Evolutionary conservation across 2,113 vertebrate genomes (phyloP), one percentile per base, ranked within the genome.

Genomic region (Corythaixoides concolor): DNA sequence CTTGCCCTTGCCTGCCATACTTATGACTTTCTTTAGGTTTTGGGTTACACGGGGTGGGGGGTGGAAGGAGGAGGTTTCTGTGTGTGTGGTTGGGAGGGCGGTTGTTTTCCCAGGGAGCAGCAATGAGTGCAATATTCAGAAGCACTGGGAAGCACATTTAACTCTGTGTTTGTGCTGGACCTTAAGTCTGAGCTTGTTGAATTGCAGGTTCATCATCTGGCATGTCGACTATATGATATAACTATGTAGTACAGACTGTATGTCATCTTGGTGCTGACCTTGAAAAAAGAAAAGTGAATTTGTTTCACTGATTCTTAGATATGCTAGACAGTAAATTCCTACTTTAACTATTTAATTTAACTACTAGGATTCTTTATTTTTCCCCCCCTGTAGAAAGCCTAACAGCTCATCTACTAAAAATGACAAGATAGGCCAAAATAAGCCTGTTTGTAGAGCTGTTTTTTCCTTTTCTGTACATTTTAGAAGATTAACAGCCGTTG

Each of bases 401-500:
- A 63, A 63, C 53, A 83, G 15, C 47, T 52, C 19, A 49, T 56
- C 69, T 66, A 68, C 41, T 37, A 50, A 73, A 77, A 93, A 80
- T 23, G 12, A 64, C 66, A 87, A 86, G 50, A 88, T 59, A 67
- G 45, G 41, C 77, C 60, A 85, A 90, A 91, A 86, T 79, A 81
- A 94, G 43, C 18, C 69, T 95, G 43, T 86, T 80, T 50, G n/a
- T 79, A 56, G 41, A 67, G 49, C 82, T 95, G 88, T 19, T 24
- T 94, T 91, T 93, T 43, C 45, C 33, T 62, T 88, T 93, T 85
- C 88, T 90, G 50, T 94, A 85, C 24, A 5, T 93, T 95, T 91
- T 69, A 95, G 62, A 84, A 93, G 89, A 97, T 96, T 95, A 97
- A 92, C 87, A 97, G 88, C 78, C 22, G 26, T 92, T 93, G 82